Evolutionary conservation across 2,888 invertebrate species (phyloP).

Genomic region (Luperina nickerlii): DNA sequence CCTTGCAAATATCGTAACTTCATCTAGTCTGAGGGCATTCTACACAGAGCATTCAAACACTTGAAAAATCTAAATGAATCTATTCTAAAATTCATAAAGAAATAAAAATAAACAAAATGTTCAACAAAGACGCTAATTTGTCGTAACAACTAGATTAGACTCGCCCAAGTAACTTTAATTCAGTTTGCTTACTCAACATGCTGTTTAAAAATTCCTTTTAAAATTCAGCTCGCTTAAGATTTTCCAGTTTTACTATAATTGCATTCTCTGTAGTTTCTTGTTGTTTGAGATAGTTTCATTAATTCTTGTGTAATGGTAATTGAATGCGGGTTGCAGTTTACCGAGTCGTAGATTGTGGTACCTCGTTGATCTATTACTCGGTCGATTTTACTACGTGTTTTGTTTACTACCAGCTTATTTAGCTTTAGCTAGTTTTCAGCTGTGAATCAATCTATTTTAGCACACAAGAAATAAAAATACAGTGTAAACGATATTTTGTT

Average conservation of each 20-base stretch:
- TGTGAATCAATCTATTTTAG: neutral
- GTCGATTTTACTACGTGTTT: neutral
- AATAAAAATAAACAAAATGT: slow-evolving; percentile 39
- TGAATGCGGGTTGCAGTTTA: slow-evolving; percentile 37
- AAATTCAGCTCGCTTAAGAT: slow-evolving; percentile 44
- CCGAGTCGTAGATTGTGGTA: slow-evolving; percentile 31
- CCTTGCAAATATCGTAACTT: neutral
- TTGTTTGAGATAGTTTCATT: slow-evolving; percentile 53
- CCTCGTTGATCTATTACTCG: slow-evolving; percentile 1
- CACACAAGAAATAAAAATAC: too few relatives aligned
- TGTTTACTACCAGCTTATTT: neutral
- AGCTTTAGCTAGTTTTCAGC: too few relatives aligned
- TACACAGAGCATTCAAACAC: neutral
- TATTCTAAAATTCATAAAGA: neutral
- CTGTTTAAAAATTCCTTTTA: slow-evolving; percentile 47
- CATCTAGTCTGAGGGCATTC: neutral
- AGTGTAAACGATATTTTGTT: neutral
- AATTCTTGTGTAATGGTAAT: slow-evolving; percentile 51
- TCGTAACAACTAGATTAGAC: slow-evolving; percentile 61
- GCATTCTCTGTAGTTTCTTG: slow-evolving; percentile 33
- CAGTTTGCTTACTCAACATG: slow-evolving; percentile 48
- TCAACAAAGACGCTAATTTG: slow-evolving; percentile 65
- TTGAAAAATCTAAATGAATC: neutral
- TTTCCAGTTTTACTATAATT: slow-evolving; percentile 54
- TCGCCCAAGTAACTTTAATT: slow-evolving; percentile 51